These are phyloP conservation scores for Hydrotaea diabolus DNA, from an alignment of 2,888 invertebrate species.

Conservation along the genomic window DNA sequence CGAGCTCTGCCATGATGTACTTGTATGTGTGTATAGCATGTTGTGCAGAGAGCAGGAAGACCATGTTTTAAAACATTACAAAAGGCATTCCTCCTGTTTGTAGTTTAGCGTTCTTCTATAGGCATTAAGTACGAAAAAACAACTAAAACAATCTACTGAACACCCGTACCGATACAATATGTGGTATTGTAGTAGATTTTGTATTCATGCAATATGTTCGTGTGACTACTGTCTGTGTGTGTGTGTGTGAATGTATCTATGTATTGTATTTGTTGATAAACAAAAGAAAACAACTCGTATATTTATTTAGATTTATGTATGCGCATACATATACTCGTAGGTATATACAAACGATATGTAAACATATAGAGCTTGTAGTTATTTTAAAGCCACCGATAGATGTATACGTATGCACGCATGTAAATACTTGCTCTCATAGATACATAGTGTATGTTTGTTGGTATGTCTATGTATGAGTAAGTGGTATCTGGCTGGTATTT, in stretches of 20 bases:
- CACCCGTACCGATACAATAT: neutral
- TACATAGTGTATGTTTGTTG: neutral
- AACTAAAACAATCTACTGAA: neutral
- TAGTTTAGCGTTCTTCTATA: slow-evolving; percentile 17
- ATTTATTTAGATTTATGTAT: slow-evolving; percentile 18
- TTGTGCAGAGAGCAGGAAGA: neutral
- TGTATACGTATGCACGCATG: no score
- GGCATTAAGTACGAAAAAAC: slow-evolving; percentile 9
- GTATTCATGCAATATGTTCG: neutral
- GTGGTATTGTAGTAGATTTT: neutral
- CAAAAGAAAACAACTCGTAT: slow-evolving; percentile 6
- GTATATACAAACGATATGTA: neutral
- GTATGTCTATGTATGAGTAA: no score
- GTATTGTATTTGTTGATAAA: neutral
- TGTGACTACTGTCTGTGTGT: neutral
- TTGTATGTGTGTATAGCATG: neutral
- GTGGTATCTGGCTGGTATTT: neutral
- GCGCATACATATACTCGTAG: neutral
- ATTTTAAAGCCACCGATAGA: neutral
- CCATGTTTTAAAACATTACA: slow-evolving; percentile 36
- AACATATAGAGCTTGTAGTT: neutral
- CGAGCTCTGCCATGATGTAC: neutral
- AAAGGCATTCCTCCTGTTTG: slow-evolving; percentile 17
- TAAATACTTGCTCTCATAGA: no score
- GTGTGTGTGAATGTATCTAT: neutral